These are phyloP conservation scores for Alentia gelatinosa DNA, from an alignment of 2,888 invertebrate species.

Conservation along the genomic window DNA sequence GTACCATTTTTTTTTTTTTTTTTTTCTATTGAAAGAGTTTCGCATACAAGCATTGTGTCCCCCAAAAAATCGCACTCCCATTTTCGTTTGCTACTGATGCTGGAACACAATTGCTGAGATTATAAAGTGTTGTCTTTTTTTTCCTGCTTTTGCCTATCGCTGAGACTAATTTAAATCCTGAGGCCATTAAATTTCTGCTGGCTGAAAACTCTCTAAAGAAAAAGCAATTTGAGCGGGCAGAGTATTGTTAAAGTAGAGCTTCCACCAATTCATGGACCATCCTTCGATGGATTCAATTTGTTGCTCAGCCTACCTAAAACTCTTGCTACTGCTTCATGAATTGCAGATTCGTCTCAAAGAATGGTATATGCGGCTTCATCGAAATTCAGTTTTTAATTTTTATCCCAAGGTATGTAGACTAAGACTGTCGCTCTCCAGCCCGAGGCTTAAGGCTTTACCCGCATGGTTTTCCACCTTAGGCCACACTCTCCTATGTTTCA, in stretches of 20 bases:
- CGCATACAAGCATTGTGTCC: too few relatives aligned
- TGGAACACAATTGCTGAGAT: background rate
- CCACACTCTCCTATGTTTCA: background rate
- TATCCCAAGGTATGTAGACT: conserved; percentile 44
- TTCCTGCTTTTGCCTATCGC: background rate
- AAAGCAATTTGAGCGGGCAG: too few relatives aligned
- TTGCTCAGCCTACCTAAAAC: background rate
- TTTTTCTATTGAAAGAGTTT: too few relatives aligned
- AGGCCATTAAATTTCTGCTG: too few relatives aligned
- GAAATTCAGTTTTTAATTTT: conserved; percentile 43
- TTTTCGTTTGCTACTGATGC: too few relatives aligned
- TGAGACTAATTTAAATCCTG: too few relatives aligned
- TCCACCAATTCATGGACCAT: background rate
- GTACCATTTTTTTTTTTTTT: too few relatives aligned
- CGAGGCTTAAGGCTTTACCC: background rate
- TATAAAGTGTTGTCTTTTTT: background rate
- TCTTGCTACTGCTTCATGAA: conserved; percentile 32
- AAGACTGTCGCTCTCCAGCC: background rate
- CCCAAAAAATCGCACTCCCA: too few relatives aligned
- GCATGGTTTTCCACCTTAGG: background rate
- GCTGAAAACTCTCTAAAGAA: too few relatives aligned
- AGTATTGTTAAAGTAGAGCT: background rate
- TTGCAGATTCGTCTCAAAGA: conserved; percentile 37
- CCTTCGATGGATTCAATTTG: background rate
- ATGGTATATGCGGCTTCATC: conserved; percentile 42